Evolutionary conservation across 2,113 vertebrate genomes (phyloP).

Genomic region (Tyto alba): DNA sequence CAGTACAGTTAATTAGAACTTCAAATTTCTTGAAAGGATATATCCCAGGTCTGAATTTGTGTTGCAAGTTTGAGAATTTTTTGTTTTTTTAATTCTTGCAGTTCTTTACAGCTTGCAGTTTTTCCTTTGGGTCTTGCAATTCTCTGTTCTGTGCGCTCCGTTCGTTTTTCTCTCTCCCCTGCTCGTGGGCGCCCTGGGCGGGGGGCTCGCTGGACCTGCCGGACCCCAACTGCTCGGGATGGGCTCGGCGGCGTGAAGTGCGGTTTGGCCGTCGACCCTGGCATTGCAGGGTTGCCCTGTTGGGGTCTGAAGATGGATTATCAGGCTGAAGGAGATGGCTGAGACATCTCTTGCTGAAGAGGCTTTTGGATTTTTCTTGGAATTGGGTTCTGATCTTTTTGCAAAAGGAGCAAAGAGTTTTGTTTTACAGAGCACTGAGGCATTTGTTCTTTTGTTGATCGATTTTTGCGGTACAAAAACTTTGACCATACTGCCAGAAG

Average conservation of each 20-base stretch:
- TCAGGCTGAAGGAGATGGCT: neutral
- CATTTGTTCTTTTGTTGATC: neutral
- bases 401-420: neutral
- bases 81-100: neutral
- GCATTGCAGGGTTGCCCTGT: neutral
- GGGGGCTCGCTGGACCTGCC: neutral
- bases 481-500: neutral
- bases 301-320: neutral
- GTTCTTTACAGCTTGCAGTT: no score
- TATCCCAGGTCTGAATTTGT: neutral
- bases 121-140: no score
- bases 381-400: neutral
- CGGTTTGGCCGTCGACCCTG: accelerated
- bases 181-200: no score
- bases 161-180: no score
- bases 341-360: neutral
- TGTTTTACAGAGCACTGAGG: neutral
- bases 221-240: neutral
- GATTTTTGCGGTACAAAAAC: neutral
- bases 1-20: neutral
- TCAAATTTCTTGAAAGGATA: neutral
- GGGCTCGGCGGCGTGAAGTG: accelerated
- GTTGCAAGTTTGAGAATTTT: neutral
- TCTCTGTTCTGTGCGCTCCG: no score
- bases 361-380: neutral